phyloP scores from a whole-genome alignment of 2,113 vertebrate species.

The Colaptes auratus region DNA sequence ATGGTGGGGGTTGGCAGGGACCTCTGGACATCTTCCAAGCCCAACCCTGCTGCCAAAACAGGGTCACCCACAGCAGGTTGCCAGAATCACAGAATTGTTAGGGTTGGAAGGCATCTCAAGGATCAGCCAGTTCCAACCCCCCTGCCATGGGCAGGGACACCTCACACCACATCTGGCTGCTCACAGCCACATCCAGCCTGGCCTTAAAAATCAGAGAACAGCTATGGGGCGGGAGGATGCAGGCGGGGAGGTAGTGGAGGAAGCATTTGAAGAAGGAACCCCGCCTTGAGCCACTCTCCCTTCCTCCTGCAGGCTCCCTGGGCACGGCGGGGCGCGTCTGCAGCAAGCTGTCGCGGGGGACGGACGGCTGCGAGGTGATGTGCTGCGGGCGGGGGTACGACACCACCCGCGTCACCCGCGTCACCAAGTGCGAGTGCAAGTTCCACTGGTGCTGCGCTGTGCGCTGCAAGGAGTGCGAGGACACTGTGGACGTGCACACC shows the following conservation, averaged over 20 bases:
- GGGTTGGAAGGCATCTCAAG: too few relatives aligned
- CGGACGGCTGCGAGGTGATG: constrained; percentile 97
- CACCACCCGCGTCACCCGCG: constrained; percentile 91
- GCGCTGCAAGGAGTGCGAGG: constrained; percentile 93
- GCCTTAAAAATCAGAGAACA: background rate
- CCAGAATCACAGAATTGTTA: too few relatives aligned
- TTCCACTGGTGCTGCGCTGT: constrained; percentile 99
- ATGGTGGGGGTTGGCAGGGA: background rate
- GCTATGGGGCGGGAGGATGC: too few relatives aligned
- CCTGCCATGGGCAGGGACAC: too few relatives aligned
- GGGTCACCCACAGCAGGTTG: background rate
- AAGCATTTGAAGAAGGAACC: fast-evolving
- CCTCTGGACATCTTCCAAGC: background rate
- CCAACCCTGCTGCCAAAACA: background rate
- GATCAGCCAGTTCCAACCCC: too few relatives aligned
- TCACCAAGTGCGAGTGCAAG: constrained; percentile 97
- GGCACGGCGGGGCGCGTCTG: constrained; percentile 94
- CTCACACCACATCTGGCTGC: too few relatives aligned
- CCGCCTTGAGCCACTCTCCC: background rate
- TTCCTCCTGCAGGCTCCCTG: constrained; percentile 84
- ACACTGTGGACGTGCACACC: constrained; percentile 93
- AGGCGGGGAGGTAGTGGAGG: too few relatives aligned
- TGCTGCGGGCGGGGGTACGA: constrained; percentile 98
- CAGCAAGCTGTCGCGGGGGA: constrained; percentile 89
- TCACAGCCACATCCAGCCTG: too few relatives aligned